Base-by-base conservation (phyloP, 2,797 vertebrate genomes). In the Cheirogaleus major region DNA sequence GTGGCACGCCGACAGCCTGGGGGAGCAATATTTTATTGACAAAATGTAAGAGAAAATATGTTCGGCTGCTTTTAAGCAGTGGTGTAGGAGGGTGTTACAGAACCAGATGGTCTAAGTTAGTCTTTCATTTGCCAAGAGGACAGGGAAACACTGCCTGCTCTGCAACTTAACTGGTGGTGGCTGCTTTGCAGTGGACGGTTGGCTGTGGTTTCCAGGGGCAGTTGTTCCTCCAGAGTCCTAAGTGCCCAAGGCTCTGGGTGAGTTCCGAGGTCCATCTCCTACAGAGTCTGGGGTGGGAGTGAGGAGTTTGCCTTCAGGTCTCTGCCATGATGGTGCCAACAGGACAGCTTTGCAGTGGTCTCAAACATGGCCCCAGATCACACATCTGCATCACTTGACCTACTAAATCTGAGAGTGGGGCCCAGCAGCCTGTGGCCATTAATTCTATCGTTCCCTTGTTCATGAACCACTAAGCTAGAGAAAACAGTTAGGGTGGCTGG, bases 61-160 rank as follows among this genome's bases (percentile, higher is more conserved):
- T 80, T 97, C 15, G 1, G 43, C 45, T 72, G 80, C 14, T 15
- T 80, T 97, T 95, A 82, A 97, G 89, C 95, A 87, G 92, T 83
- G 86, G 81, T 96, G 96, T 93, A 90, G 97, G 95, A 96, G 96
- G 96, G 96, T 96, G 94, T 97, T 94, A 69, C 61, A 95, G 96
- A 92, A 93, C 94, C 96, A 97, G 94, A 96, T 95, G 96, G 98
- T 89, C 91, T 81, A 70, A 92, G 93, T 96, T 94, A 96, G 98
- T 95, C 96, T 96, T 96, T 95, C 93, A 50, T 92, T 97, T 92
- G 93, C 97, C 98, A 72, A 76, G 92, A 93, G 81, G 67, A 93
- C 7, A 35, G 72, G 67, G 48, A 95, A 92, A 73, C 50, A 30
- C 57, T 41, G 43, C 50, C 84, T 69, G 55, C 55, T 94, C 65